phyloP scores from a whole-genome alignment of 2,888 invertebrate genomes.

The Acleris literana region DNA sequence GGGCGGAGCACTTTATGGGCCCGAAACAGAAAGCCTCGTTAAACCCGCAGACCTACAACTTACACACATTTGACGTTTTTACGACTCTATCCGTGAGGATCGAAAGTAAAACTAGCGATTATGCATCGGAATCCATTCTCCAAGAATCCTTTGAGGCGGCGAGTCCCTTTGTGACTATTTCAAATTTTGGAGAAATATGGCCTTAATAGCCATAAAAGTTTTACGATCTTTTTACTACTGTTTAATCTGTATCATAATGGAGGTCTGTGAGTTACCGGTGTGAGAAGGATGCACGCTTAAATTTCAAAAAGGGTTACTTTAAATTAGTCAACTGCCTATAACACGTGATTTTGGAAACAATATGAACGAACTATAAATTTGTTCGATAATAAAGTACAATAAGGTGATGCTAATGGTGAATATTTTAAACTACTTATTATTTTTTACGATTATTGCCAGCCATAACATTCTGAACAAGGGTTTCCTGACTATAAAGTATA shows the following conservation, averaged over 20 bases:
- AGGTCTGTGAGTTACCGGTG: conserved; percentile 61
- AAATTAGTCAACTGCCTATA: conserved; percentile 20
- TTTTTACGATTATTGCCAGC: conserved; percentile 22
- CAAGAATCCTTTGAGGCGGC: conserved; percentile 62
- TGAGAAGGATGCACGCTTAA: conserved; percentile 40
- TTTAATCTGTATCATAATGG: conserved; percentile 75
- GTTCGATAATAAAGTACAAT: conserved; percentile 18
- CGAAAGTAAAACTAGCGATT: conserved; percentile 61
- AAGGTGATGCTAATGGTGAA: conserved; percentile 20
- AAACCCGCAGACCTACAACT: conserved; percentile 49
- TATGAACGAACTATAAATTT: conserved; percentile 16
- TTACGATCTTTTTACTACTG: conserved; percentile 77
- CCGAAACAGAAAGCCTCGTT: conserved; percentile 64
- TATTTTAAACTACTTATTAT: conserved; percentile 15
- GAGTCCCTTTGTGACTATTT: conserved; percentile 67
- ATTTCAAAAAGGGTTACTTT: conserved; percentile 23
- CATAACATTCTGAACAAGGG: conserved; percentile 11
- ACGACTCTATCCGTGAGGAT: conserved; percentile 71
- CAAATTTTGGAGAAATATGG: conserved; percentile 72
- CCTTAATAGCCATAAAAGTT: conserved; percentile 72
- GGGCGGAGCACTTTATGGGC: conserved; percentile 64
- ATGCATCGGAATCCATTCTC: conserved; percentile 63
- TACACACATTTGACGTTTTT: conserved; percentile 63
- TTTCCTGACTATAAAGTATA: background rate
- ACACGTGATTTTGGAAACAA: conserved; percentile 19